A percentile compares a stretch with the other conserved stretches of the same genome.
These are phyloP conservation scores for Drosophila suboccidentalis DNA, from an alignment of 2,888 invertebrate species.

Conservation along the genomic window DNA sequence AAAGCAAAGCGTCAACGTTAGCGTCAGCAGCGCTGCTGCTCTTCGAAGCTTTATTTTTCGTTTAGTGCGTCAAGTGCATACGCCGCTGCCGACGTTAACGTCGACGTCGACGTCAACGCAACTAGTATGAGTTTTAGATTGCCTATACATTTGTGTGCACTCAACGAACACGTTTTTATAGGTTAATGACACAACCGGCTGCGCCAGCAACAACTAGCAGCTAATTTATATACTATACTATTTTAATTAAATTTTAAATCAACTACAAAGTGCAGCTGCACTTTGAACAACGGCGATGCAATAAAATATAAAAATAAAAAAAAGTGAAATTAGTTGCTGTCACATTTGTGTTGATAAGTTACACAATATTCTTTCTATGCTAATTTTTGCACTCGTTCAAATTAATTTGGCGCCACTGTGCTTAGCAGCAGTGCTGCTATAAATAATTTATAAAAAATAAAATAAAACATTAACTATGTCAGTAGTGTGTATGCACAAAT, in stretches of 20 bases:
- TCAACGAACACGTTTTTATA: slow-evolving; percentile 82
- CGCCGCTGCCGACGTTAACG: slow-evolving; percentile 19
- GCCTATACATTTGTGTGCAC: slow-evolving; percentile 30
- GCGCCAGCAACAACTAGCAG: slow-evolving; percentile 53
- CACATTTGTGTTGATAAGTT: slow-evolving; percentile 32
- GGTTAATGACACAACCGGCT: slow-evolving; percentile 82
- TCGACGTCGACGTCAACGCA: slow-evolving; percentile 7
- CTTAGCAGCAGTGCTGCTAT: slow-evolving; percentile 22
- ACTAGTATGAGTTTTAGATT: slow-evolving; percentile 38
- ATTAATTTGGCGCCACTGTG: slow-evolving; percentile 37
- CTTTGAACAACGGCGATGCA: slow-evolving; percentile 8
- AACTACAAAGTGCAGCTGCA: slow-evolving; percentile 32
- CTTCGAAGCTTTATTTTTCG: slow-evolving; percentile 16
- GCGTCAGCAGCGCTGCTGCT: slow-evolving; percentile 16
- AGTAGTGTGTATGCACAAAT: slow-evolving; percentile 79
- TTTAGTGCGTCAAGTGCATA: slow-evolving; percentile 55
- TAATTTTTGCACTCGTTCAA: not conserved
- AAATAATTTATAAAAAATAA: slow-evolving; percentile 36
- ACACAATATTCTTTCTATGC: not conserved
- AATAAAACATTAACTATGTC: slow-evolving; percentile 64
- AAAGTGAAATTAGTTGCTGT: slow-evolving; percentile 58
- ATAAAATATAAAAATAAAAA: slow-evolving; percentile 28
- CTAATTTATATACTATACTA: slow-evolving; percentile 30
- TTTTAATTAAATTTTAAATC: slow-evolving; percentile 24
- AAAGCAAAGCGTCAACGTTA: slow-evolving; percentile 44